Conservation (phyloP, 1,140 invertebrate species). For the Cotesia vestalis region DNA sequence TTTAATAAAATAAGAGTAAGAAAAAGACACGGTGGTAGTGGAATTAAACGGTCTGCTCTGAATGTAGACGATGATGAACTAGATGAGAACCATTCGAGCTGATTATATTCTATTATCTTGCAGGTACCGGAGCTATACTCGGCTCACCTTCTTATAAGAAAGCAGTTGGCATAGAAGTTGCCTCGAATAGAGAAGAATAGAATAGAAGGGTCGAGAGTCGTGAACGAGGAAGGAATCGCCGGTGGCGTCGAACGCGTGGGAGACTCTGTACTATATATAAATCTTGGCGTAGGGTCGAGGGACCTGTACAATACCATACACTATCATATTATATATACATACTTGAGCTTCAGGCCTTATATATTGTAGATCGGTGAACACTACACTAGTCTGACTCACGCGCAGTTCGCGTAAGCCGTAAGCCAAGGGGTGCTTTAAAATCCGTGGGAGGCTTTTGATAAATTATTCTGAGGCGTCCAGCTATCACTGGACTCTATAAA, state of each 20-base stretch:
- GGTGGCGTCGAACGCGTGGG: constrained; percentile 36
- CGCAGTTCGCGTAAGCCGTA: constrained; percentile 5
- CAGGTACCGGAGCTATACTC: constrained; percentile 3
- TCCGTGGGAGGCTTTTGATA: constrained; percentile 33
- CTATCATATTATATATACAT: background rate
- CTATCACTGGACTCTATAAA: constrained; percentile 30
- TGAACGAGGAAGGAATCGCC: constrained; percentile 26
- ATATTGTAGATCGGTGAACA: background rate
- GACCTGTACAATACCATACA: constrained; percentile 4
- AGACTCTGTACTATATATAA: constrained; percentile 26
- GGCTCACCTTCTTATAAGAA: no score
- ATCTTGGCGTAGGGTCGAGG: constrained; percentile 25
- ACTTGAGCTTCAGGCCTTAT: no score
- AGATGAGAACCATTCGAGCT: background rate
- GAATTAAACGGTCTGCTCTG: background rate
- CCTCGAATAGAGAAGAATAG: background rate
- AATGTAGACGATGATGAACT: background rate
- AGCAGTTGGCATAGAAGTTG: no score
- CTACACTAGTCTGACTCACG: constrained; percentile 24
- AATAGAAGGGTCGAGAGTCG: constrained; percentile 21
- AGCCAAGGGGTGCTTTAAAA: constrained; percentile 12
- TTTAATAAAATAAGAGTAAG: background rate
- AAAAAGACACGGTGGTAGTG: background rate
- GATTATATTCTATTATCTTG: constrained; percentile 13
- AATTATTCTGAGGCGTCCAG: constrained; percentile 28